These are phyloP conservation scores for Camelus dromedarius DNA, from an alignment of 2,113 vertebrate genomes.

Conservation along the genomic window DNA sequence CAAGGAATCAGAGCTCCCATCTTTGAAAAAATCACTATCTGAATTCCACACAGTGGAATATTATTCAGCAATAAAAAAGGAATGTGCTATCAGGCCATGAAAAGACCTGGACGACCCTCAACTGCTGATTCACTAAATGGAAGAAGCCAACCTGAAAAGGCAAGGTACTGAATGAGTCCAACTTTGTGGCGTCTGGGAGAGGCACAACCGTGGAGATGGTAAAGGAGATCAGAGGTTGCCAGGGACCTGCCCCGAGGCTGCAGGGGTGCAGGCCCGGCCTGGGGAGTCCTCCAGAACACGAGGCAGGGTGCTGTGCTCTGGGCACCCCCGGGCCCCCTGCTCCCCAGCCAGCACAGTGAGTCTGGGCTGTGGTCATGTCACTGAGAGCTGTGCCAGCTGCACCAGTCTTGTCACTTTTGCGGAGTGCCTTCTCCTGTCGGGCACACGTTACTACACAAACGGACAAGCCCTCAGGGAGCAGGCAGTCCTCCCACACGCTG, in stretches of 20 bases:
- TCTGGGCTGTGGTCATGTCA: rapidly evolving
- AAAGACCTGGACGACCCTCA: neutral
- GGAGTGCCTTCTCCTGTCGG: neutral
- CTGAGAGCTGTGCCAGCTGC: rapidly evolving
- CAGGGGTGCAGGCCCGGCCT: rapidly evolving
- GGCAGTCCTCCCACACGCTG: rapidly evolving
- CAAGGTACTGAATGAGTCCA: rapidly evolving
- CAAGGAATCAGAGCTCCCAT: neutral
- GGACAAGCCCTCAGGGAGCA: neutral
- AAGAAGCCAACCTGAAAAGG: neutral
- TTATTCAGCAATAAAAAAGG: neutral
- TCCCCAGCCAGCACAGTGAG: too few species aligned
- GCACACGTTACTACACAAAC: too few species aligned
- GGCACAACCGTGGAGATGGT: neutral
- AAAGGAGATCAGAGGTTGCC: neutral
- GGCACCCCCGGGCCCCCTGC: too few species aligned
- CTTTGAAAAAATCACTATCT: neutral
- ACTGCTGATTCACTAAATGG: too few species aligned
- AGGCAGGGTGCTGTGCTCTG: rapidly evolving
- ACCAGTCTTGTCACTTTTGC: neutral
- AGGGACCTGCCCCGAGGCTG: neutral
- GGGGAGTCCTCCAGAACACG: neutral
- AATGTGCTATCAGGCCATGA: neutral
- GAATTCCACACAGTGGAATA: rapidly evolving
- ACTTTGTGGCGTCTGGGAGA: neutral